phyloP scores from a whole-genome alignment of 1,140 invertebrate species.

The Melipona quadrifasciata region DNA sequence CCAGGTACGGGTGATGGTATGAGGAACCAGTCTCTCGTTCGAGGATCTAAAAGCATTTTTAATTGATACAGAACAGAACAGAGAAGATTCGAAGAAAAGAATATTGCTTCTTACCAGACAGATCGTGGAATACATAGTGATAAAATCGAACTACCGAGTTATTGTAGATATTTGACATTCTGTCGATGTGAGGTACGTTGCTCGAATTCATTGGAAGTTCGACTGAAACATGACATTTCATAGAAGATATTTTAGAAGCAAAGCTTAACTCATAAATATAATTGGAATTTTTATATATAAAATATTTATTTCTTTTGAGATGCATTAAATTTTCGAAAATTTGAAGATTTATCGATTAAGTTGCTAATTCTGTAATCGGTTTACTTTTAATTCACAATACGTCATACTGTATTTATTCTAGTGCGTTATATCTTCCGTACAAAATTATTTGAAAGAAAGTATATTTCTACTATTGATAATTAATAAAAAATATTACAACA shows the following conservation, averaged over 20 bases:
- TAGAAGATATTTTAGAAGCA: no score
- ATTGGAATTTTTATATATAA: no score
- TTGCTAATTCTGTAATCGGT: background rate
- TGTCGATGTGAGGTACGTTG: slow-evolving; percentile 60
- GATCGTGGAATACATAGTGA: slow-evolving; percentile 82
- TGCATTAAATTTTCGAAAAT: no score
- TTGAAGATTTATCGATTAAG: background rate
- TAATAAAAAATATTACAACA: background rate
- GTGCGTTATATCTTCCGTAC: background rate
- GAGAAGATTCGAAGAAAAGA: background rate
- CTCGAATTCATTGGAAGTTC: slow-evolving; percentile 73
- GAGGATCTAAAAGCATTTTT: slow-evolving; percentile 84
- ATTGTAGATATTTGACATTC: slow-evolving; percentile 81
- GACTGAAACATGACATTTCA: slow-evolving; percentile 70
- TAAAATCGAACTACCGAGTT: slow-evolving; percentile 82
- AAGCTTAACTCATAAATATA: background rate
- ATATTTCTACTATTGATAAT: background rate
- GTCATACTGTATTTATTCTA: background rate
- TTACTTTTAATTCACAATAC: background rate
- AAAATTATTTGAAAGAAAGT: background rate
- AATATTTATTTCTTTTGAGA: no score
- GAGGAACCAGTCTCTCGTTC: slow-evolving; percentile 93
- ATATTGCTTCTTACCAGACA: slow-evolving; percentile 80
- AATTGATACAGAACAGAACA: background rate
- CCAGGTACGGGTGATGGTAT: slow-evolving; percentile 90